Evolutionary conservation across 2,113 vertebrate species (phyloP).

Genomic region (Tympanuchus pallidicinctus): DNA sequence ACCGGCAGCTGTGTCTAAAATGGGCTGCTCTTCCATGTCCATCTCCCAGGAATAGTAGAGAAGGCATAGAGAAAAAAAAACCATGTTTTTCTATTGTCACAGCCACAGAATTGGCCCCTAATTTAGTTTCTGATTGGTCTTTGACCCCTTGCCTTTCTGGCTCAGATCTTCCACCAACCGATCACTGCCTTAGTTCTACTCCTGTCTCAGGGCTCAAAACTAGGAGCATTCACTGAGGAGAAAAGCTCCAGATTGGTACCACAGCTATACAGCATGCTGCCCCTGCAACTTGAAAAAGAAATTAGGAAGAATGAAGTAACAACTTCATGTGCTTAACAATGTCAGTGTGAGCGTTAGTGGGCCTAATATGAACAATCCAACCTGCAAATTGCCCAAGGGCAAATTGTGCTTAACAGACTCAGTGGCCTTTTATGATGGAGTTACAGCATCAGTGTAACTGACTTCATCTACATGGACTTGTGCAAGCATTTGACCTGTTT

Average conservation of each 20-base stretch:
- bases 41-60: neutral
- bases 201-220: rapidly evolving
- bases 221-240: neutral
- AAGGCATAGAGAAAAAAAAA: neutral
- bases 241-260: neutral
- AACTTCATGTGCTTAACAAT: neutral
- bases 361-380: neutral
- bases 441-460: too few species aligned
- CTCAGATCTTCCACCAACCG: neutral
- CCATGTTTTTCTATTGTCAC: neutral
- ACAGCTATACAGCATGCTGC: neutral
- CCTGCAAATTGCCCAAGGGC: neutral
- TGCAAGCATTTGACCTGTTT: too few species aligned
- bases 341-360: neutral
- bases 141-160: neutral
- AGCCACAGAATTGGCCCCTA: neutral
- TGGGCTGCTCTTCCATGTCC: neutral
- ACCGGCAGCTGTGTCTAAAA: neutral
- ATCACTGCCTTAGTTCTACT: neutral
- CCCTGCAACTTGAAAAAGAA: neutral
- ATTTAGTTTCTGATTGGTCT: neutral
- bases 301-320: neutral
- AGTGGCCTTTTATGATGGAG: too few species aligned
- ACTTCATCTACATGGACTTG: too few species aligned
- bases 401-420: too few species aligned